Percentiles rank a stretch among this genome's conserved stretches.
These are phyloP conservation scores for Stomorhina lunata DNA, from an alignment of 2,888 invertebrate genomes.

Conservation along the genomic window DNA sequence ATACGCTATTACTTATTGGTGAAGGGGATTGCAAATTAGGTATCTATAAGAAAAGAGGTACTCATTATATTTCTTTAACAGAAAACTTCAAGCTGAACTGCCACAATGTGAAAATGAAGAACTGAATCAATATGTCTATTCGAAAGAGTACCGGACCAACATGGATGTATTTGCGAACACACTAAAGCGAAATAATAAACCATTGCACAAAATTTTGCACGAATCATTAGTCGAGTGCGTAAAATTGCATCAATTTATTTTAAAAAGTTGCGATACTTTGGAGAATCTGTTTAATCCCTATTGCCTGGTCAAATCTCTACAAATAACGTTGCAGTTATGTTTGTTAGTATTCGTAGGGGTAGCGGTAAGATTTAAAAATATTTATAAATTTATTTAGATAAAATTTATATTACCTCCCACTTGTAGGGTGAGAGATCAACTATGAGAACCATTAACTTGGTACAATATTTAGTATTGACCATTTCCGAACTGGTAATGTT, in stretches of 20 bases:
- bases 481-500: slow-evolving; percentile 75
- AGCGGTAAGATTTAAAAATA: slow-evolving; percentile 68
- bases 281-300: slow-evolving; percentile 78
- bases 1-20: no score
- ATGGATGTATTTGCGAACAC: slow-evolving; percentile 50
- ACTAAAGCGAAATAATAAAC: not conserved
- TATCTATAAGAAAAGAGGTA: no score
- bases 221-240: slow-evolving; percentile 75
- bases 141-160: slow-evolving; percentile 71
- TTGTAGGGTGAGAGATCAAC: slow-evolving; percentile 54
- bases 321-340: slow-evolving; percentile 78
- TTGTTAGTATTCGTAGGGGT: slow-evolving; percentile 77
- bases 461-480: slow-evolving; percentile 75
- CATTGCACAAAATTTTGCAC: slow-evolving; percentile 48
- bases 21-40: no score
- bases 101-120: slow-evolving; percentile 67
- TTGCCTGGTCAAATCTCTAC: slow-evolving; percentile 77
- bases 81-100: slow-evolving; percentile 54
- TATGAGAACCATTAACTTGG: slow-evolving; percentile 72
- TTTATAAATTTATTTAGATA: not conserved
- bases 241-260: slow-evolving; percentile 76
- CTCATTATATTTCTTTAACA: slow-evolving; percentile 1
- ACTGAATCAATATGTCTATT: slow-evolving; percentile 72
- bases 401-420: not conserved
- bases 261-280: slow-evolving; percentile 73